Evolutionary conservation across 2,113 vertebrate genomes (phyloP), one percentile per base, ranked within the genome.

Genomic region (Mesocricetus auratus): DNA sequence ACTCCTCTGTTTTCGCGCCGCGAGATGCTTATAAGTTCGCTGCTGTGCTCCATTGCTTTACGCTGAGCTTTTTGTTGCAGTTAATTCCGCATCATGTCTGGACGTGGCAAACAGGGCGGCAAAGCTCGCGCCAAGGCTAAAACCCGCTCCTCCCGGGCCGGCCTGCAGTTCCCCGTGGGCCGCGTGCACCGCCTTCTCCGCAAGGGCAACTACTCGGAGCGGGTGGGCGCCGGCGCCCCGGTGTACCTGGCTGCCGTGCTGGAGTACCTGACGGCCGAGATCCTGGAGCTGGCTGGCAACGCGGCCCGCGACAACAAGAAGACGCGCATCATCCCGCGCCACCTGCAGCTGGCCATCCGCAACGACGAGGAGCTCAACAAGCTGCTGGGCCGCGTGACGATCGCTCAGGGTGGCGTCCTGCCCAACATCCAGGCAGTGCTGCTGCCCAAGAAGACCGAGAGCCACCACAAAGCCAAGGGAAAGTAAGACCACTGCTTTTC

Each of bases 331-430:
- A 81, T 81, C 50, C 78, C 78, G 50, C 78, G 78, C 50, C 78
- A 81, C 53, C 53, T 82, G 79, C 79, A 82, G 53, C 79, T 82
- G 53, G 79, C 79, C 79, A 82, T 82, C 79, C 79, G 79, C 53
- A 82, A 82, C 79, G 79, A 82, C 53, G 79, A 82, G 53, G 79
- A 82, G 79, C 79, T 82, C 53, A 82, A 82, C 79, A 82, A 82
- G 53, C 79, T 82, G 53, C 36, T 82, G 50, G 79, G 79, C 36
- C 79, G 79, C 53, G 79, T 82, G 1, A 82, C 79, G 21, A 82
- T 82, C 79, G 79, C 79, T 53, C 79, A 82, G 79, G 79, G 79
- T 53, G 79, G 79, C 53, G 79, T 82, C 36, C 79, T 82, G 79
- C 79, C 79, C 79, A 82, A 82, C 56, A 82, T 82, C 79, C 79